Evolutionary conservation across 1,140 invertebrate genomes (phyloP), one percentile per base, ranked within the genome.

Genomic region (Bombus sylvicola): DNA sequence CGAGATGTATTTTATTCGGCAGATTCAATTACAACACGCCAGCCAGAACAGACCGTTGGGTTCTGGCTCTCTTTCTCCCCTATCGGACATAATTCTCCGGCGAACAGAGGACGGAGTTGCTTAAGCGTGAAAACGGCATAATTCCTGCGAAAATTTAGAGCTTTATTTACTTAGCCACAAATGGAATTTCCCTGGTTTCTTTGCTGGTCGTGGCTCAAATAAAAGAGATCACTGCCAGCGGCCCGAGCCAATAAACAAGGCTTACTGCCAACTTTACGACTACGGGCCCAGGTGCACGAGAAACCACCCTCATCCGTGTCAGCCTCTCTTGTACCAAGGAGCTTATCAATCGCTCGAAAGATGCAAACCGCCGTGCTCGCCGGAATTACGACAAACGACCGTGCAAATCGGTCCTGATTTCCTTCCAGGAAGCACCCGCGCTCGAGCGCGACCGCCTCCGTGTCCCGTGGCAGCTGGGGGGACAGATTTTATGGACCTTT

Each of bases 251-350:
- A 91, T 91, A 91, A 91, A 91, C 89, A 91, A 90, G 89, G 73
- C 89, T 91, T 90, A 91, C 80, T 71, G 80, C 43, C 83, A 91
- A 90, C 83, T 90, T 91, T 91, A 91, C 89, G 89, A 88, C 62
- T 64, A 10, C 41, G 25, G 79, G 81, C 83, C 77, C 89, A 91
- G 89, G 89, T 91, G 89, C 43, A 31, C 8, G n/a, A 12, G 37
- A 37, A 59, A 79, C 53, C 72, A 47, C 77, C 47, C 53, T 71
- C 76, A 10, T 22, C 57, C 64, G 15, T 43, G 80, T 85, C 89
- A 78, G 66, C 62, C 62, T 82, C 88, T 87, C 85, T 87, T 90
- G 88, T 82, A 83, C 79, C 82, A 68, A 82, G 86, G 53, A 89
- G 89, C 88, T 90, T 90, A 90, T 90, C 89, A 90, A 90, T 90